Percentiles rank a stretch among this genome's conserved stretches.
Evolutionary conservation across 2,113 vertebrate genomes (phyloP).

Genomic region (Marcusenius ussheri): DNA sequence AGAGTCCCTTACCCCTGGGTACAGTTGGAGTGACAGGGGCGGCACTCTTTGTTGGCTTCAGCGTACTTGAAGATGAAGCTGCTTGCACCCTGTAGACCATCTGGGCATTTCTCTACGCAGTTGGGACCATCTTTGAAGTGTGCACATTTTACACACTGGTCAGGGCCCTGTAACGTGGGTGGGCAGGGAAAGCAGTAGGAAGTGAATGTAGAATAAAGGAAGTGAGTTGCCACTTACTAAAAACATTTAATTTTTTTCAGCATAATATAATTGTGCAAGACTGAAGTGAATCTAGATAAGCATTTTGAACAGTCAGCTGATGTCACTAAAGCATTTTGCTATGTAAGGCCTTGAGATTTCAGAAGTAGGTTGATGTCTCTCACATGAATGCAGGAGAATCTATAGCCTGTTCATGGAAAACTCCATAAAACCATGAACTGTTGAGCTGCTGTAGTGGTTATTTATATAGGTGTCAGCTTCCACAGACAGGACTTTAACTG

Average conservation of each 20-base stretch:
- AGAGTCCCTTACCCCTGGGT: slow-evolving; percentile 81
- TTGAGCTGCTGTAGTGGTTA: slow-evolving; percentile 6
- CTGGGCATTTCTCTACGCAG: slow-evolving; percentile 96
- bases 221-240: slow-evolving; percentile 50
- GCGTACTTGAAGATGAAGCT: slow-evolving; percentile 98
- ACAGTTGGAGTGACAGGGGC: slow-evolving; percentile 90
- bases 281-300: not conserved
- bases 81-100: slow-evolving; percentile 87
- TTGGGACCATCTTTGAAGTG: slow-evolving; percentile 97
- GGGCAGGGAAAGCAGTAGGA: slow-evolving; percentile 24
- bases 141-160: slow-evolving; percentile 89
- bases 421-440: not conserved
- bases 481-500: slow-evolving; percentile 12
- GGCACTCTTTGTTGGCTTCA: slow-evolving; percentile 85
- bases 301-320: not conserved
- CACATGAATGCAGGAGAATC: not conserved
- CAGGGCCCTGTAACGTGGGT: slow-evolving; percentile 70
- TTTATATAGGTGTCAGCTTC: slow-evolving; percentile 14
- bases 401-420: not conserved
- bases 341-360: not conserved
- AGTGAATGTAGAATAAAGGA: slow-evolving; percentile 39
- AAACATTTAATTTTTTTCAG: not conserved
- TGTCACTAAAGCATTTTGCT: not conserved
- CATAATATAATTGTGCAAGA: not conserved
- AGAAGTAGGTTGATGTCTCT: not conserved